A percentile compares a stretch with the other conserved stretches of the same genome.
These are phyloP conservation scores for Burhinus oedicnemus DNA, from an alignment of 2,113 vertebrate species.

Conservation along the genomic window DNA sequence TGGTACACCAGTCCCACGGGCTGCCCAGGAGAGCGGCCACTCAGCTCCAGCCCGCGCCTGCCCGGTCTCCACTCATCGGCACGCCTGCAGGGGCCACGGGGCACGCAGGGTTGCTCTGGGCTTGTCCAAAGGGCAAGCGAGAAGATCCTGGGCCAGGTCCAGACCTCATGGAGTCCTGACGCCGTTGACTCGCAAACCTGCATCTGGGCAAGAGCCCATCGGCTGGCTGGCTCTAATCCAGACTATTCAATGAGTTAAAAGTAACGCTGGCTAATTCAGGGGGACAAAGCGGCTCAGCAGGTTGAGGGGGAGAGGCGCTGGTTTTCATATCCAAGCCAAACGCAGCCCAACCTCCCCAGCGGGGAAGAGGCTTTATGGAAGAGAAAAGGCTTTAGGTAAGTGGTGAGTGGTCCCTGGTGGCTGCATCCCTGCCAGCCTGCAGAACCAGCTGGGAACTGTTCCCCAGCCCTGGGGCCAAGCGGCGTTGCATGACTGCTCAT, in stretches of 20 bases:
- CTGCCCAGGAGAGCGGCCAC: background rate
- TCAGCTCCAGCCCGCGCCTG: accelerated
- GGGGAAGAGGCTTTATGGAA: background rate
- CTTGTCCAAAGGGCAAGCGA: background rate
- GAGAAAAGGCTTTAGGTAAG: background rate
- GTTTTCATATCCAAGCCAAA: background rate
- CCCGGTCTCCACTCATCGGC: accelerated
- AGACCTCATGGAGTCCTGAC: background rate
- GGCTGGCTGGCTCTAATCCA: background rate
- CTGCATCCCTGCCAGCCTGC: background rate
- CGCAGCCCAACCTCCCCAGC: background rate
- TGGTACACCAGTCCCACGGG: background rate
- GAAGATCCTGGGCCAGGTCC: background rate
- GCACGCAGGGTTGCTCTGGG: background rate
- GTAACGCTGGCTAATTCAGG: background rate
- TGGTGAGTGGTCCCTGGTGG: slow-evolving; percentile 2
- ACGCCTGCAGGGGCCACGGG: accelerated
- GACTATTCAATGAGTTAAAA: background rate
- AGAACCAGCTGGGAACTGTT: background rate
- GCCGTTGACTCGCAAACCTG: background rate
- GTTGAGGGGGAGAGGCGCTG: background rate
- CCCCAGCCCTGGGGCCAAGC: background rate
- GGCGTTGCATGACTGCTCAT: accelerated
- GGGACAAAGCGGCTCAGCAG: background rate
- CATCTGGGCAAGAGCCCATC: accelerated